Percentiles rank a stretch among this genome's conserved stretches.
Evolutionary conservation across 1,140 invertebrate genomes (phyloP).

Genomic region (Caenorhabditis brenneri): DNA sequence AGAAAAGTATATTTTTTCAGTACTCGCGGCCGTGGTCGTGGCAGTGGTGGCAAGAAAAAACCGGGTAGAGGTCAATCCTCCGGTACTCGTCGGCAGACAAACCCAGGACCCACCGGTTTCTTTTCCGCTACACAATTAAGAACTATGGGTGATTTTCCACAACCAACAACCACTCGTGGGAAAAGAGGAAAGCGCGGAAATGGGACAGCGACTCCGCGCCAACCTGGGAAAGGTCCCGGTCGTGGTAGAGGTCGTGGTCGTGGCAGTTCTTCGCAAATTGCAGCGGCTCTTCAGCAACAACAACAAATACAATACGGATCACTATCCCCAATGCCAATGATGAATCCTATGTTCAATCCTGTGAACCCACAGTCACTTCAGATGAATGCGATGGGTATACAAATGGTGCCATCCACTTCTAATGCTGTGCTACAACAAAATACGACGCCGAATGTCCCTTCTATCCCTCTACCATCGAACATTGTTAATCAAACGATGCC

Average conservation of each 20-base stretch:
- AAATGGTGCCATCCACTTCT: not conserved
- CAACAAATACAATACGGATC: conserved; percentile 10
- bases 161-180: not conserved
- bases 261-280: not conserved
- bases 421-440: not conserved
- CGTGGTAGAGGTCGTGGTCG: not conserved
- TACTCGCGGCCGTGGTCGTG: not conserved
- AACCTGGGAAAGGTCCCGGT: conserved; percentile 8
- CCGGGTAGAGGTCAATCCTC: conserved; percentile 34
- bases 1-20: conserved; percentile 11
- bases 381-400: not conserved
- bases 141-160: not conserved
- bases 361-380: not conserved
- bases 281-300: not conserved
- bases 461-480: not conserved
- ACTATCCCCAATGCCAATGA: not conserved
- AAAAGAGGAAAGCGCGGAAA: conserved; percentile 49
- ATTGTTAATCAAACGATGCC: not conserved
- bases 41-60: conserved; percentile 51
- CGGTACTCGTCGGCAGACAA: not conserved
- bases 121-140: conserved; percentile 27
- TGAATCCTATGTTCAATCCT: not conserved
- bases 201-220: not conserved
- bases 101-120: conserved; percentile 32
- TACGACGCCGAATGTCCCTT: not conserved